Percentiles rank a stretch among this genome's conserved stretches.
phyloP scores from a whole-genome alignment of 2,888 invertebrate species.

The Carabus problematicus region DNA sequence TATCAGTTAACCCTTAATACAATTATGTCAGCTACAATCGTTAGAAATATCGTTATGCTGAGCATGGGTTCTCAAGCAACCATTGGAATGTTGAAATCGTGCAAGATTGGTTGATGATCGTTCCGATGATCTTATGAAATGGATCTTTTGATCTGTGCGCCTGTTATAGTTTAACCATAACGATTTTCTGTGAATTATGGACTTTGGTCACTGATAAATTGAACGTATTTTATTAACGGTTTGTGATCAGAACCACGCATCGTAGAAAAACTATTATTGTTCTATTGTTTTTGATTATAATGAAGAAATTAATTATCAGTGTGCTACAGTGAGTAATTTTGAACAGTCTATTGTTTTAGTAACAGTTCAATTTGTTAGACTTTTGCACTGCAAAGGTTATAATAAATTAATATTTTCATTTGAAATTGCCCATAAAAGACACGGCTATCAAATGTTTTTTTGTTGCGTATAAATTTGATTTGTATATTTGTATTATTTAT shows the following conservation, averaged over 20 bases:
- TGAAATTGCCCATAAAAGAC: too few species aligned
- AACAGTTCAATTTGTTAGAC: too few species aligned
- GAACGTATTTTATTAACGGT: not conserved
- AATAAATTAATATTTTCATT: too few species aligned
- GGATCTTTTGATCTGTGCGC: slow-evolving; percentile 25
- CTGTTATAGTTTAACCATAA: slow-evolving; percentile 15
- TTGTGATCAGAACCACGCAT: not conserved
- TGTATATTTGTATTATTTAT: not conserved
- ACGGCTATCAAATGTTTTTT: too few species aligned
- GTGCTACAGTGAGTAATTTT: too few species aligned
- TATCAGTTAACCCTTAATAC: too few species aligned
- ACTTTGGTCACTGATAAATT: slow-evolving; percentile 29
- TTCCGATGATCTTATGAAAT: slow-evolving; percentile 12
- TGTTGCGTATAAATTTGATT: too few species aligned
- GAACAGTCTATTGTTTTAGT: slow-evolving; percentile 1
- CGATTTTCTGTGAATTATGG: slow-evolving; percentile 34
- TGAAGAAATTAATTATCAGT: not conserved
- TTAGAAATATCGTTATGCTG: not conserved
- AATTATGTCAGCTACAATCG: too few species aligned
- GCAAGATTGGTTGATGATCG: slow-evolving; percentile 18
- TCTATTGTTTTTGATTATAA: not conserved
- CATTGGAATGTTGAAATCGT: slow-evolving; percentile 23
- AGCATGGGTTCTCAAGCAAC: not conserved
- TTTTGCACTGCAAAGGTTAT: too few species aligned
- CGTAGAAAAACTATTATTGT: slow-evolving; percentile 2